Percentiles rank a stretch among this genome's conserved stretches.
Evolutionary conservation across 2,797 vertebrate species (phyloP).

Genomic region (Lophius americanus): DNA sequence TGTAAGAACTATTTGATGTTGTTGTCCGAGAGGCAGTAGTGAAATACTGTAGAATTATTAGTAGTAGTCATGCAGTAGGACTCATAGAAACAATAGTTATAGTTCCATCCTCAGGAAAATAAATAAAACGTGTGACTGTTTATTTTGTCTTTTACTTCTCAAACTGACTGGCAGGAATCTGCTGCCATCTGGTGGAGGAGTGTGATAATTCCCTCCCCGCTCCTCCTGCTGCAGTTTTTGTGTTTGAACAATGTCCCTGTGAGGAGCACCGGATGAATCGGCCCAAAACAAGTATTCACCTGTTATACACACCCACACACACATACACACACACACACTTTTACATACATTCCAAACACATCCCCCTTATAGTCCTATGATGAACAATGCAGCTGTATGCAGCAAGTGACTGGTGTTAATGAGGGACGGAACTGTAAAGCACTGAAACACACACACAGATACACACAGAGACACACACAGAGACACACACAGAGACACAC

Average conservation of each 20-base stretch:
- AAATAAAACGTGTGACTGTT: too few species aligned
- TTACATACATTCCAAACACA: background rate
- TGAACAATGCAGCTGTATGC: too few species aligned
- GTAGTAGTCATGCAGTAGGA: too few species aligned
- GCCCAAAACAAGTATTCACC: background rate
- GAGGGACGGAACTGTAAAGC: slow-evolving; percentile 16
- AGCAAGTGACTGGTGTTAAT: slow-evolving; percentile 46
- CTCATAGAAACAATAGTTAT: too few species aligned
- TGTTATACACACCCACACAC: background rate
- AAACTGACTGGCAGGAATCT: slow-evolving; percentile 32
- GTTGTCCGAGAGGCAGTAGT: too few species aligned
- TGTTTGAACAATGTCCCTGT: background rate
- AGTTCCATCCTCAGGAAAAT: too few species aligned
- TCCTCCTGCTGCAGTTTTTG: background rate
- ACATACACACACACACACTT: background rate
- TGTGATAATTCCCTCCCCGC: background rate
- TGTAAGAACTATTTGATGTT: too few species aligned
- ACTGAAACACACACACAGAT: slow-evolving; percentile 14
- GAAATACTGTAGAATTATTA: too few species aligned
- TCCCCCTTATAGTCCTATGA: too few species aligned
- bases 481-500: too few species aligned
- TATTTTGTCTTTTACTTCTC: background rate
- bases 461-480: too few species aligned
- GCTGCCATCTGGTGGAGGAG: slow-evolving; percentile 62
- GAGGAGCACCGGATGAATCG: background rate